These are phyloP conservation scores for Lytechinus variegatus DNA, from an alignment of 35 echinoderm and acorn worm genomes.

Conservation along the genomic window DNA sequence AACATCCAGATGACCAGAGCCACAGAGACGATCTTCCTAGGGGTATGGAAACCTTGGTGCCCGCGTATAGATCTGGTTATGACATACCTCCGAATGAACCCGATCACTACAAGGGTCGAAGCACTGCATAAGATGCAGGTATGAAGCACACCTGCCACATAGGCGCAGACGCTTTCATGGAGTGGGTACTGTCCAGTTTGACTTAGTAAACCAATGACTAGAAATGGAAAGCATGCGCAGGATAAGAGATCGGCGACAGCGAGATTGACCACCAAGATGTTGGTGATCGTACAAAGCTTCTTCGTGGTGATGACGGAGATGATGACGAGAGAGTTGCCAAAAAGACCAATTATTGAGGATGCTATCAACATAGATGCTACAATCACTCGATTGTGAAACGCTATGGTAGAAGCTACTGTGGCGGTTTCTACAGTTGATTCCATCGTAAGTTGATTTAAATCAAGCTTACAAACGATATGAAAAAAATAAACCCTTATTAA, in stretches of 20 bases:
- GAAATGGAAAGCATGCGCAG: slow-evolving; percentile 18
- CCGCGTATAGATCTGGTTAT: slow-evolving; percentile 49
- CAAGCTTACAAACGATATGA: neutral
- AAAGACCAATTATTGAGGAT: neutral
- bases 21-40: slow-evolving; percentile 28
- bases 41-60: slow-evolving; percentile 42
- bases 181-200: neutral
- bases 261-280: slow-evolving; percentile 69
- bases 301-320: slow-evolving; percentile 52
- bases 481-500: too few relatives aligned
- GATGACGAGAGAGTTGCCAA: slow-evolving; percentile 55
- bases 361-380: neutral
- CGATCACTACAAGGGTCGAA: slow-evolving; percentile 41
- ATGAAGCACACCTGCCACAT: neutral
- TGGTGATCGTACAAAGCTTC: slow-evolving; percentile 71
- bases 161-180: neutral
- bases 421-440: neutral
- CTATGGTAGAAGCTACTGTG: neutral
- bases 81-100: slow-evolving; percentile 52
- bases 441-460: neutral
- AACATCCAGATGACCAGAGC: slow-evolving; percentile 54
- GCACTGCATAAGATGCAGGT: slow-evolving; percentile 37
- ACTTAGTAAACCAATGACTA: slow-evolving; percentile 48
- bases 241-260: slow-evolving; percentile 58
- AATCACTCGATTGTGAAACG: neutral